phyloP scores from a whole-genome alignment of 37 sponge, comb jelly and placozoan genomes.

The Haliclona indistincta region DNA sequence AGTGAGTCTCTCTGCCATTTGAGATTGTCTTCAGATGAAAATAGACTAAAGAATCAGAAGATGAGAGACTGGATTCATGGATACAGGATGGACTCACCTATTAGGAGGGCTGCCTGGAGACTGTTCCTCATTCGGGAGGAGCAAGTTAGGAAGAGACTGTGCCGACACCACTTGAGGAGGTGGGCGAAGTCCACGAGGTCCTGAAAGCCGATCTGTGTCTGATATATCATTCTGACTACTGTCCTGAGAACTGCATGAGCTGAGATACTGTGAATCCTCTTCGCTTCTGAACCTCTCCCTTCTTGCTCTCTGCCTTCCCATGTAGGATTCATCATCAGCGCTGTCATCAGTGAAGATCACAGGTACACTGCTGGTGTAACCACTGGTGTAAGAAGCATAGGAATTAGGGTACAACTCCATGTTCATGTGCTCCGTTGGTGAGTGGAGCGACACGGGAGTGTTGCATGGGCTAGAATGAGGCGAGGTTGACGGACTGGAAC shows the following conservation, averaged over 20 bases:
- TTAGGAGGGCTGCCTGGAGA: background rate
- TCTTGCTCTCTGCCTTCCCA: background rate
- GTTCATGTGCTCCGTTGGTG: slow-evolving; percentile 29
- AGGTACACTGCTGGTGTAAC: background rate
- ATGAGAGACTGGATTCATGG: background rate
- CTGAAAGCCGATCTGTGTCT: slow-evolving; percentile 6
- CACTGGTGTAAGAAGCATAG: background rate
- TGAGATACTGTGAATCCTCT: slow-evolving; percentile 6
- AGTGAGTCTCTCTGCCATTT: slow-evolving; percentile 46
- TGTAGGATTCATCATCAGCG: background rate
- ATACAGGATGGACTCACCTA: background rate
- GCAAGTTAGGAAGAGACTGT: slow-evolving; percentile 62
- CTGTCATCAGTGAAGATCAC: background rate
- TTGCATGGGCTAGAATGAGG: slow-evolving; percentile 49
- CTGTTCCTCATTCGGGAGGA: background rate
- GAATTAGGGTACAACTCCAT: background rate
- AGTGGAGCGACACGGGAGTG: slow-evolving; percentile 57
- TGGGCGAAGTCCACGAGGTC: slow-evolving; percentile 35
- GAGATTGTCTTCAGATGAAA: slow-evolving; percentile 1
- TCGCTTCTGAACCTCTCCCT: background rate
- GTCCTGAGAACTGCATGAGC: slow-evolving; percentile 10
- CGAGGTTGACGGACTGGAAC: slow-evolving; percentile 52
- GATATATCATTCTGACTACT: slow-evolving; percentile 60
- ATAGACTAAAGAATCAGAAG: background rate
- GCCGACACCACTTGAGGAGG: slow-evolving; percentile 45